phyloP scores from a whole-genome alignment of 2,888 invertebrate species.

The Alloplasta piceator region DNA sequence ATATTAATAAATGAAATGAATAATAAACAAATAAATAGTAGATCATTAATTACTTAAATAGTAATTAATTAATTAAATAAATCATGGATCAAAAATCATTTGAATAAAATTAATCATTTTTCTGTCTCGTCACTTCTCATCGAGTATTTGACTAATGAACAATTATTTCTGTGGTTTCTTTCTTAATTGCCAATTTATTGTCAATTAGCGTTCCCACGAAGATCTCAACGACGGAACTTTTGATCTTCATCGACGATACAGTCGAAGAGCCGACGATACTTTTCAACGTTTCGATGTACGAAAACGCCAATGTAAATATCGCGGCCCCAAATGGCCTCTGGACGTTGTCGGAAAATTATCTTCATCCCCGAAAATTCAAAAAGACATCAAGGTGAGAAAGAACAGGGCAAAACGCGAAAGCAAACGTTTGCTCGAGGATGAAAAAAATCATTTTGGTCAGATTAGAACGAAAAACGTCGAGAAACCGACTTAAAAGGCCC shows the following conservation, averaged over 20 bases:
- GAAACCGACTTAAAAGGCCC: no score
- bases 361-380: constrained; percentile 71
- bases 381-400: constrained; percentile 68
- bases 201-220: constrained; percentile 70
- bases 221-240: constrained; percentile 73
- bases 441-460: neutral
- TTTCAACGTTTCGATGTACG: constrained; percentile 71
- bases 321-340: constrained; percentile 71
- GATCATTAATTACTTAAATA: no score
- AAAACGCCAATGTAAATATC: constrained; percentile 73
- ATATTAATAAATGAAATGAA: neutral
- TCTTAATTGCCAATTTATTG: neutral
- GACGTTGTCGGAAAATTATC: constrained; percentile 75
- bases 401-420: neutral
- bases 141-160: constrained; percentile 13
- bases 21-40: no score
- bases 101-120: no score
- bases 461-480: neutral
- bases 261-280: constrained; percentile 65
- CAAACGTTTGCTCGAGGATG: neutral
- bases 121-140: no score
- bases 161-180: neutral
- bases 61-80: no score
- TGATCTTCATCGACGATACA: constrained; percentile 70
- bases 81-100: no score